Evolutionary conservation across 2,797 vertebrate genomes (phyloP).

Genomic region (Melanotaenia boesemani): DNA sequence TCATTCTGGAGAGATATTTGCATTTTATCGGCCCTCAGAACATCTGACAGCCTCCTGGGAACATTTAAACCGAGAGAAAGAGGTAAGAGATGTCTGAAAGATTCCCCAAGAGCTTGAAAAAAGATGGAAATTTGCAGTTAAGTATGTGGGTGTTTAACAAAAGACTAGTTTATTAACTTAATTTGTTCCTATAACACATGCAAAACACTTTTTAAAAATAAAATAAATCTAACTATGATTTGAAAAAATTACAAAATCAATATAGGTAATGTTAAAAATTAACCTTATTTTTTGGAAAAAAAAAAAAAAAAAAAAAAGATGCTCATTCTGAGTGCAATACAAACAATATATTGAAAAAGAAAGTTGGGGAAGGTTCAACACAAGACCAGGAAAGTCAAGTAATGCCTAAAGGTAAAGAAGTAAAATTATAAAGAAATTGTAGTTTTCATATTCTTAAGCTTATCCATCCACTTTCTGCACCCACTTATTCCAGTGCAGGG

Average conservation of each 20-base stretch:
- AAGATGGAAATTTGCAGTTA: neutral
- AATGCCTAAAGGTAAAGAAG: too few species aligned
- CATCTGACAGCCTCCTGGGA: constrained; percentile 27
- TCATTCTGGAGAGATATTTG: constrained; percentile 40
- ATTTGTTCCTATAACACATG: too few species aligned
- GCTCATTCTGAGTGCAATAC: neutral
- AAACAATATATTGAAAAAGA: neutral
- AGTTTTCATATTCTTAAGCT: too few species aligned
- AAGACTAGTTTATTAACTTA: neutral
- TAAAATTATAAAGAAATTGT: too few species aligned
- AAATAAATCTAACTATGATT: neutral
- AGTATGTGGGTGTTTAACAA: neutral
- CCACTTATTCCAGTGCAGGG: too few species aligned
- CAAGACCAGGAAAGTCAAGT: neutral
- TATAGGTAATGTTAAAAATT: neutral
- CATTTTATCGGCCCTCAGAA: constrained; percentile 56
- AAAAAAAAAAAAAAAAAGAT: neutral
- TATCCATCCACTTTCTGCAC: too few species aligned
- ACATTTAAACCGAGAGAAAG: constrained; percentile 21
- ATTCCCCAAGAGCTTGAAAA: neutral
- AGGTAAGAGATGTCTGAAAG: neutral
- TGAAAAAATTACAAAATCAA: neutral
- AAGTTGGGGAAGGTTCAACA: neutral
- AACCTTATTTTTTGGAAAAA: neutral
- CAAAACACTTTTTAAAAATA: neutral